Evolutionary conservation across 2,113 vertebrate species (phyloP), one percentile per base, ranked within the genome.

Genomic region (Acanthisitta chloris): DNA sequence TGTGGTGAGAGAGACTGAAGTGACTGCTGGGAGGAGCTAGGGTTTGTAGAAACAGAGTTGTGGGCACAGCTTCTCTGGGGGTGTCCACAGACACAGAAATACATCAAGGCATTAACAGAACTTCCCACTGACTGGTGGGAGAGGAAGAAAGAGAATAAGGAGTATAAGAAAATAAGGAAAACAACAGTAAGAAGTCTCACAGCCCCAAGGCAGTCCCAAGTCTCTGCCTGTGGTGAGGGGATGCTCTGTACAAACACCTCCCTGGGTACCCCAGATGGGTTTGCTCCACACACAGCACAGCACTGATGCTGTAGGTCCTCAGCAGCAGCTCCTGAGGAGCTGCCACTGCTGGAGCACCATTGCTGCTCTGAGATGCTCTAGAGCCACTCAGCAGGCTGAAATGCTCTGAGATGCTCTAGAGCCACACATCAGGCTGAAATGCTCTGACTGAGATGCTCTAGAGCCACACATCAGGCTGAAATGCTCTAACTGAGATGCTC

Each of bases 121-220:
- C 43, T 43, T 34, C 43, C 17, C 48, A 3, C 0, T 0, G 42
- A 43, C 8, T 0, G 0, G 20, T 4, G 12, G 36, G 62, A 72
- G 10, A 73, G 65, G 33, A 78, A 29, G 11, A 17, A 17, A 34
- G 25, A 36, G 23, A 89, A 25, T 2, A 25, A 67, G 23, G n/a
- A 38, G 31, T 2, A 4, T 3, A 20, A 28, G n/a, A 70, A n/a
- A 65, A 58, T 8, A 48, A 23, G 13, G 38, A 51, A 40, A 78
- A 43, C 15, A 20, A 6, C 2, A 52, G 3, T 4, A 5, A 52
- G 10, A 54, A 58, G 15, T 9, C 10, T 70, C 16, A 2, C 26
- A 23, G 7, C 71, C 28, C n/a, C 59, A 29, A 70, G 49, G 14
- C 18, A 29, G 31, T 17, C 5, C 14, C 3, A 0, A 0, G 17